Percentiles rank a stretch among this genome's conserved stretches.
These are phyloP conservation scores for Halichondria panicea DNA, from an alignment of 37 sponge, comb jelly and placozoan genomes.

Conservation along the genomic window DNA sequence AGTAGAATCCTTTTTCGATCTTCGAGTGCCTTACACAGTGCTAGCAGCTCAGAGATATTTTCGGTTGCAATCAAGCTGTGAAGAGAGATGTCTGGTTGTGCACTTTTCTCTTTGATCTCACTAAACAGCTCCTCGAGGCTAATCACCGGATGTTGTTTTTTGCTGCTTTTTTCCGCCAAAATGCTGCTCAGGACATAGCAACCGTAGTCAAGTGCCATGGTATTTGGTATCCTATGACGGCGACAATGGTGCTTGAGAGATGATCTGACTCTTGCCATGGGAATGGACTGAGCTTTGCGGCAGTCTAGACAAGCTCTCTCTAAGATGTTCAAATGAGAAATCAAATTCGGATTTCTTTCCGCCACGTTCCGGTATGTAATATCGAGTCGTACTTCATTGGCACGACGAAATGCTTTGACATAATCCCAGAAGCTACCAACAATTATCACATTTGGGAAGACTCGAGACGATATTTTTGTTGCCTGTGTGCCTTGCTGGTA, in stretches of 20 bases:
- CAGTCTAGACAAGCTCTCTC: neutral
- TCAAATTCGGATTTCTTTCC: neutral
- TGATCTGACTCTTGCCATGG: neutral
- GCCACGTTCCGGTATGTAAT: neutral
- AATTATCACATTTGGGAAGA: constrained; percentile 15
- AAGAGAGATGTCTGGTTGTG: too few relatives aligned
- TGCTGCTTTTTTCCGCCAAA: neutral
- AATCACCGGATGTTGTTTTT: neutral
- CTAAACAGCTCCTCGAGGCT: neutral
- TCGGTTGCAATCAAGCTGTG: too few relatives aligned
- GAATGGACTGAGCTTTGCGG: neutral
- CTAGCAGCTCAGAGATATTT: neutral
- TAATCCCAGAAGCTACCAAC: constrained; percentile 10
- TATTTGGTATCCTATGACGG: neutral
- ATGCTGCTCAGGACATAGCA: neutral
- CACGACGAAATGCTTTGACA: neutral
- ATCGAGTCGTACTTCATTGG: neutral
- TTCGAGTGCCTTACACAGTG: neutral
- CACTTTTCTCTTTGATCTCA: neutral
- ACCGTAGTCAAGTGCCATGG: neutral
- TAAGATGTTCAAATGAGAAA: neutral
- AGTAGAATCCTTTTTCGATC: neutral
- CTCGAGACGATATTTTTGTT: too few relatives aligned
- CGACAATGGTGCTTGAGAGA: neutral
- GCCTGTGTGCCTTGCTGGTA: constrained; percentile 14